Evolutionary conservation across 92 coral and sea anemone genomes (phyloP), one percentile per base, ranked within the genome.

Genomic region (Epizoanthus illoricatus): DNA sequence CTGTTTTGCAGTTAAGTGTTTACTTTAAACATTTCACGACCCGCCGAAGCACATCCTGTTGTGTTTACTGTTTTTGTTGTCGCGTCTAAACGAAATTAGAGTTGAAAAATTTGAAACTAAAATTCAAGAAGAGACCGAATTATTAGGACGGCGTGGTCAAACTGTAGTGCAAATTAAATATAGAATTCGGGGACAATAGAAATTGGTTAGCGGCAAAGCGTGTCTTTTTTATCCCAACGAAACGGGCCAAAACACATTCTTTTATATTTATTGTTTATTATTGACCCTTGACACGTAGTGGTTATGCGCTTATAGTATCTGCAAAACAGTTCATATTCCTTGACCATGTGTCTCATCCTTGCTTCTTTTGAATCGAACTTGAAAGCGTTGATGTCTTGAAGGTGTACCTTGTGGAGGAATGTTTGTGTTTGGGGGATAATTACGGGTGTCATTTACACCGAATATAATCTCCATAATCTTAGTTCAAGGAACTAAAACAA

Each of bases 231-330:
- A 78, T 78, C 33, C 67, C 71, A 62, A 20, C 20, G 71, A 78
- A 78, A 78, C 82, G 82, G 71, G 82, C 82, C 82, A 63, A 78
- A 78, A 78, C 82, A 62, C 82, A 78, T 78, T 78, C 82, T 78
- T 12, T 7, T 43, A 2, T 63, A 64, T 43, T 41, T 19, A 78
- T 43, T 78, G 71, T 78, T 78, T 78, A 78, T 40, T 42, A 18
- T 19, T 78, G 33, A 78, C 82, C 82, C 47, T 78, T 78, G 82
- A 78, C 82, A 63, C 65, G 24, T 21, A 78, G 23, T 78, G 42
- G 70, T 78, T 78, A 78, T 58, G 72, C 43, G 72, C 45, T 43
- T 78, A 42, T 42, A 41, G 69, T 64, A 42, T 23, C 56, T 43
- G 58, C 17, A 13, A 43, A 78, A 41, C 43, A 63, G 61, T 13